These are phyloP conservation scores for Meteorus colon DNA, from an alignment of 2,888 invertebrate genomes.

Conservation along the genomic window DNA sequence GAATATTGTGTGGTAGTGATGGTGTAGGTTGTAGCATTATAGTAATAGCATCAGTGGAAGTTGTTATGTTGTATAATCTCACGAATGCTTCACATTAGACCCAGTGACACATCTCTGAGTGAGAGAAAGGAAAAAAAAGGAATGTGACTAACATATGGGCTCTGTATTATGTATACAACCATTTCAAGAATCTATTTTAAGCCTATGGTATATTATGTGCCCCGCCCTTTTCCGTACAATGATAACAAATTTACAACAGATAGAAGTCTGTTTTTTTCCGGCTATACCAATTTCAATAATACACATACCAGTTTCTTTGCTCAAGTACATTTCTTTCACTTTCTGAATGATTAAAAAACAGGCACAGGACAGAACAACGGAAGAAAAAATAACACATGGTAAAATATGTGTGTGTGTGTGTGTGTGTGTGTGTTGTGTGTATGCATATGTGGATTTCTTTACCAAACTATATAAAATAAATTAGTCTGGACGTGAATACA, in stretches of 20 bases:
- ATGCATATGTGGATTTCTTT: background rate
- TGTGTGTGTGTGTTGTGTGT: conserved; percentile 15
- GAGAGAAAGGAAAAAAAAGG: background rate
- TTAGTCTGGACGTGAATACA: conserved; percentile 10
- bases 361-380: conserved; percentile 20
- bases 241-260: background rate
- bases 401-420: conserved; percentile 25
- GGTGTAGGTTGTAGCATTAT: background rate
- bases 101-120: background rate
- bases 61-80: background rate
- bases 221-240: background rate
- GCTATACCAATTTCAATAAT: background rate
- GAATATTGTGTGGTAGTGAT: background rate
- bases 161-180: conserved; percentile 6
- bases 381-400: conserved; percentile 45
- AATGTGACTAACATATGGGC: background rate
- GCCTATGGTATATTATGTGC: background rate
- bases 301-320: background rate
- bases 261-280: background rate
- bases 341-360: background rate
- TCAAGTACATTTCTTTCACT: background rate
- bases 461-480: conserved; percentile 17
- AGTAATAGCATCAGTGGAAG: background rate
- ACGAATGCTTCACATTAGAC: background rate
- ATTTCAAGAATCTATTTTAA: background rate